Base-by-base conservation (phyloP, 2,797 vertebrate genomes). In the Toxotes lorentzi region DNA sequence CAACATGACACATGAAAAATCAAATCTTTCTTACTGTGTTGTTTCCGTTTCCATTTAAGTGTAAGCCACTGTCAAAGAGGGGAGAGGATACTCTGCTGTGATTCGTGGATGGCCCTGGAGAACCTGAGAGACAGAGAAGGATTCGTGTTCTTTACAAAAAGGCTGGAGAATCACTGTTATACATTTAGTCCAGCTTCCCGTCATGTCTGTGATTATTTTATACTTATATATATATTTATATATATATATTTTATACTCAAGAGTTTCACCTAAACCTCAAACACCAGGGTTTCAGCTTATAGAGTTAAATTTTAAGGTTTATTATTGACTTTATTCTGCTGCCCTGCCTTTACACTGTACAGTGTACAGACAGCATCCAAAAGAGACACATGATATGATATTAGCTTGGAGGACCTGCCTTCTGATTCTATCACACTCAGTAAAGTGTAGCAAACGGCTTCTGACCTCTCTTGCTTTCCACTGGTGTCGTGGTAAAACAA, bases 41-140 rank as follows among this genome's bases (percentile, higher is more conserved):
- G 91, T 95, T 96, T 81, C 95, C 96, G 47, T 96, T 96, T 87
- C 97, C 96, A 86, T 97, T 98, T 86, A 98, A 94, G 93, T 97
- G 97, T 86, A 98, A 94, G 70, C 97, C 96, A 68, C 97, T 98
- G 95, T 97, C 97, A 86, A 97, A 99, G 43, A 98, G 95, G 30
- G 97, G 97, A 0, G 97, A 98, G 17, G 97, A 97, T 19, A 95
- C 89, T 70, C 96, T 88, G 69, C 97, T 96, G 63, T 96, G 96
- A 93, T 96, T 95, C 76, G 95, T 96, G 70, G 96, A 94, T 17
- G 94, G 95, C 84, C 95, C 97, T 2, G 97, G 96, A 83, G 97
- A 98, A 88, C 95, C 97, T 99, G 82, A 67, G 82, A 67, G 70
- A 70, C 60, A 35, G 69, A 62, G 40, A 67, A 70, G 17, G 23